Percentiles rank a stretch among this genome's conserved stretches.
Conservation (phyloP, 2,797 vertebrate species). For the Zalophus californianus region DNA sequence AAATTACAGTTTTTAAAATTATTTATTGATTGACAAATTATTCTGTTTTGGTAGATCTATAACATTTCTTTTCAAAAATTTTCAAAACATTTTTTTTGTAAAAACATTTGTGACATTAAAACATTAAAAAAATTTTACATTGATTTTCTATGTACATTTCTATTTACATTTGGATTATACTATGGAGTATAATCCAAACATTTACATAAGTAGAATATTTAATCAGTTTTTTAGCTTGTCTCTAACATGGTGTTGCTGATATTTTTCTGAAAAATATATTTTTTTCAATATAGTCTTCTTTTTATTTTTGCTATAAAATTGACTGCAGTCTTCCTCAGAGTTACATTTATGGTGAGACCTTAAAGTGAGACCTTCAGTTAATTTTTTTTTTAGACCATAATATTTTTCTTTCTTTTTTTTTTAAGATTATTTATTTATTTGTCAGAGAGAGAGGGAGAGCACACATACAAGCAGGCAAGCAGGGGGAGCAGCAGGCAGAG, state of each 20-base stretch:
- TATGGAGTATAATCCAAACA: not conserved
- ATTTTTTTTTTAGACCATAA: not conserved
- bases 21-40: not conserved
- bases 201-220: not conserved
- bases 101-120: not conserved
- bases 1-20: not conserved
- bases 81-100: slow-evolving; percentile 17
- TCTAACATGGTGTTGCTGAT: not conserved
- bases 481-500: not conserved
- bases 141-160: no score
- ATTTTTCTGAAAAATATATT: not conserved
- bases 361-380: slow-evolving; percentile 5
- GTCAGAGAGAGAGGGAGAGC: not conserved
- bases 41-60: not conserved
- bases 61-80: not conserved
- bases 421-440: no score
- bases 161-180: no score
- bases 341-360: not conserved
- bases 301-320: slow-evolving; percentile 35
- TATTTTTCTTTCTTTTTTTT: no score
- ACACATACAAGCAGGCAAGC: not conserved
- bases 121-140: not conserved
- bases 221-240: not conserved
- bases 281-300: not conserved
- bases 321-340: not conserved